These are phyloP conservation scores for Leptodactylus fallax DNA, from an alignment of 2,797 vertebrate genomes.

Conservation along the genomic window DNA sequence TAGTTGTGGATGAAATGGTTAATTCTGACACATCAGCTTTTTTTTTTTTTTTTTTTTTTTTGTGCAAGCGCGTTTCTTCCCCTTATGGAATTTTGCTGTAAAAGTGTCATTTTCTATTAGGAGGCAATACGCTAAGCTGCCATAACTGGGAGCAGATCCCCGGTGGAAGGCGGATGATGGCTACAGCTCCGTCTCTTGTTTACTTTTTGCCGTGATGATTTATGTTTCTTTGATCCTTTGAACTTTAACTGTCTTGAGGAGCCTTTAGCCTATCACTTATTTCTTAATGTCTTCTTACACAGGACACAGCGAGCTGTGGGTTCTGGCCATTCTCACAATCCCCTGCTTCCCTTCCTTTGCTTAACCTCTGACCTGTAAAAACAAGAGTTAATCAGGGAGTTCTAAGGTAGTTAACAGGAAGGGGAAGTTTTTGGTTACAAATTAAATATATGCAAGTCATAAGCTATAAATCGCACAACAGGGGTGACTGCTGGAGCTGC, in stretches of 20 bases:
- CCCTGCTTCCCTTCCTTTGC: conserved; percentile 92
- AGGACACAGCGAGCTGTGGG: conserved; percentile 68
- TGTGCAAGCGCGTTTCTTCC: not conserved
- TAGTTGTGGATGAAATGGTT: conserved; percentile 30
- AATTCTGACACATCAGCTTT: conserved; percentile 43
- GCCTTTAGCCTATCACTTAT: conserved; percentile 67
- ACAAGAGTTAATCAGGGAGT: conserved; percentile 87
- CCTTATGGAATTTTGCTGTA: conserved; percentile 53
- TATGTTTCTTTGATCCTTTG: conserved; percentile 74
- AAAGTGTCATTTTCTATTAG: conserved; percentile 63
- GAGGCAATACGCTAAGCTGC: conserved; percentile 59
- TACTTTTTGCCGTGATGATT: conserved; percentile 67
- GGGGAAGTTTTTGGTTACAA: conserved; percentile 99
- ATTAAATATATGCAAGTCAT: conserved; percentile 96
- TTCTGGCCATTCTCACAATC: conserved; percentile 80
- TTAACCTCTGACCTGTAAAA: conserved; percentile 96
- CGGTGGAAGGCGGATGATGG: conserved; percentile 65
- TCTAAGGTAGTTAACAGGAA: conserved; percentile 87
- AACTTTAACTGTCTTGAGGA: conserved; percentile 74
- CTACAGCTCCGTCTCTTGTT: conserved; percentile 65
- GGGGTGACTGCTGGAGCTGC: conserved; percentile 80
- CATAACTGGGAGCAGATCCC: conserved; percentile 67
- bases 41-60: not conserved
- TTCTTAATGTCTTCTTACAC: conserved; percentile 68
- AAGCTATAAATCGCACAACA: conserved; percentile 87